Conservation (phyloP, 2,113 vertebrate genomes). For the Catagonus wagneri region DNA sequence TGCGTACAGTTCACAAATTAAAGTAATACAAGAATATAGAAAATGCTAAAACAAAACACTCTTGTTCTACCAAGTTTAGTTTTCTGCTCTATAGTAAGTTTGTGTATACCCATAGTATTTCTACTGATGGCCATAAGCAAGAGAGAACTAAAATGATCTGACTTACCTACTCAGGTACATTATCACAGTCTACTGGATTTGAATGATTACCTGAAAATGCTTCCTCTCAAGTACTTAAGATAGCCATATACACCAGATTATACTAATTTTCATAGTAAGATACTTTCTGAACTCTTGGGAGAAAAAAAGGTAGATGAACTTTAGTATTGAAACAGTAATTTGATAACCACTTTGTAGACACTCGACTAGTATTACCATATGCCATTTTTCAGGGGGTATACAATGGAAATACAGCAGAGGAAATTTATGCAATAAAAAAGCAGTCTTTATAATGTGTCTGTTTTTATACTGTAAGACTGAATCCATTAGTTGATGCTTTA, state of each 20-base stretch:
- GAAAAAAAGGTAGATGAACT: background rate
- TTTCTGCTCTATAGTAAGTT: background rate
- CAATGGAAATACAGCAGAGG: background rate
- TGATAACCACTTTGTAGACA: background rate
- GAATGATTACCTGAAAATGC: slow-evolving; percentile 38
- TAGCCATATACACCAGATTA: slow-evolving; percentile 72
- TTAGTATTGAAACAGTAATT: background rate
- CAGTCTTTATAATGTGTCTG: background rate
- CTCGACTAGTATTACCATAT: background rate
- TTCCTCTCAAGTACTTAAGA: slow-evolving; percentile 75
- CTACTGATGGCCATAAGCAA: background rate
- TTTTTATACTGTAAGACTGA: background rate
- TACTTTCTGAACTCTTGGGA: slow-evolving; percentile 14
- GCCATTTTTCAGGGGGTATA: background rate
- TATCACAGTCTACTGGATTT: background rate
- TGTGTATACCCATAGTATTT: background rate
- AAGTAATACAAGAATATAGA: background rate
- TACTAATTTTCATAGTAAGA: slow-evolving; percentile 32
- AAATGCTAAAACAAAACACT: background rate
- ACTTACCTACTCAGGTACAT: background rate
- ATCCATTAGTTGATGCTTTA: background rate
- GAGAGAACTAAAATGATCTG: background rate
- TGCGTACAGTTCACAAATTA: background rate
- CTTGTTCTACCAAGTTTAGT: background rate
- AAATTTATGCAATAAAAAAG: background rate